A percentile compares a stretch with the other conserved stretches of the same genome.
These are phyloP conservation scores for Acleris emargana DNA, from an alignment of 2,888 invertebrate genomes.

Conservation along the genomic window DNA sequence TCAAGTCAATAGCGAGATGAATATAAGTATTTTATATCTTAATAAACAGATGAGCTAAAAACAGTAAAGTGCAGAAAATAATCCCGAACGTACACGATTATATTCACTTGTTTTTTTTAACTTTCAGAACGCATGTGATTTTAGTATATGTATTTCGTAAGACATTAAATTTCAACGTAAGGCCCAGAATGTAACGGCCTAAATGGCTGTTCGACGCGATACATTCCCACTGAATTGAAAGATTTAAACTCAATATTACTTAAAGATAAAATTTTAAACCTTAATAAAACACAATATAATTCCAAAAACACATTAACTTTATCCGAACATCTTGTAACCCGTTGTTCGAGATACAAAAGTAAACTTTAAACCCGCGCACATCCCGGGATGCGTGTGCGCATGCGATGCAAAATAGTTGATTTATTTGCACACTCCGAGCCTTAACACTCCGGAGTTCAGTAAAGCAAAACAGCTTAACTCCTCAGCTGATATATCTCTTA, in stretches of 20 bases:
- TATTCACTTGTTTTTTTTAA: too few relatives aligned
- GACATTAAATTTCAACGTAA: too few relatives aligned
- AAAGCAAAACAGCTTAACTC: constrained; percentile 17
- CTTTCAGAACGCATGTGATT: too few relatives aligned
- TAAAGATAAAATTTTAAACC: neutral
- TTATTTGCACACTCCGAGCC: constrained; percentile 61
- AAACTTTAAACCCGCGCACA: constrained; percentile 20
- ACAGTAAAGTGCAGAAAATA: too few relatives aligned
- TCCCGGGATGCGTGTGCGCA: constrained; percentile 31
- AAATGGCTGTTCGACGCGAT: neutral
- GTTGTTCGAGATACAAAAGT: constrained; percentile 32
- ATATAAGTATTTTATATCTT: too few relatives aligned
- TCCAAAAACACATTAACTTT: constrained; percentile 23
- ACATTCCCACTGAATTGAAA: neutral
- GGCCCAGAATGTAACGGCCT: too few relatives aligned
- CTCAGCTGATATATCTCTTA: neutral
- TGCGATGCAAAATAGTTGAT: constrained; percentile 76
- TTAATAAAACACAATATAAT: constrained; percentile 19
- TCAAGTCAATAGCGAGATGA: neutral
- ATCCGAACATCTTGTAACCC: constrained; percentile 36
- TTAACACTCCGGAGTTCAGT: constrained; percentile 50
- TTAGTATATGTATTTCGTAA: too few relatives aligned
- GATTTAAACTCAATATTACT: neutral
- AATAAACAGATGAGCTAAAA: neutral
- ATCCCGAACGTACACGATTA: too few relatives aligned